Evolutionary conservation across 2,888 invertebrate species (phyloP), one percentile per base, ranked within the genome.

Genomic region (Nipponacmea schrenckii): DNA sequence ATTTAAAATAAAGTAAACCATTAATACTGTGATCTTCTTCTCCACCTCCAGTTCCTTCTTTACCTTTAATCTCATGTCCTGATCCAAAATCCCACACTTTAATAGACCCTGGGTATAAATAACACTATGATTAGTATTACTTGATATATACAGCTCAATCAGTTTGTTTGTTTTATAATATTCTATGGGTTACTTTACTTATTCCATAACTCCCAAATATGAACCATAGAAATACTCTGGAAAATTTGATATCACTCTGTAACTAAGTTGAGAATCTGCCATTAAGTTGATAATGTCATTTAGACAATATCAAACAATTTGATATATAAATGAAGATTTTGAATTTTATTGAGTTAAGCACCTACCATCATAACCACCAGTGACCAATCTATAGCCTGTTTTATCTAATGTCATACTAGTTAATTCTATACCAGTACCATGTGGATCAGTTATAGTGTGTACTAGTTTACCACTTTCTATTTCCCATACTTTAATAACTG

Each of bases 41-140:
- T 79, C 79, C 83, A 78, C 62, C 79, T 74, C n/a, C 79, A 68
- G 24, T 68, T 31, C 50, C 82, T 68, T 27, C 77, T 77, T 64
- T 75, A 45, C 70, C 76, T 74, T 88, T 88, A 64, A 87, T 81
- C 77, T 84, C 81, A 79, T 88, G 88, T n/a, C 88, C 87, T 8
- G 88, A 86, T 14, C 87, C 88, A 77, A 87, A 85, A 73, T 88
- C 87, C 88, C 88, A 88, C 56, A 88, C 81, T 73, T 86, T 86
- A 24, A 88, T 72, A 17, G 88, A 88, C 12, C 87, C 88, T 87
- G 69, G 2, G 71, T 45, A 69, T 64, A 48, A 8, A 39, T 1
- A 39, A 39, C n/a, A 39, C 15, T 3, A 70, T 14, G 17, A 46
- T 39, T 8, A 39, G 39, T 39, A 1, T 39, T 39, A 31, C 5